A percentile compares a stretch with the other conserved stretches of the same genome.
phyloP scores from a whole-genome alignment of 2,113 vertebrate genomes.

The Phylloscopus trochilus region DNA sequence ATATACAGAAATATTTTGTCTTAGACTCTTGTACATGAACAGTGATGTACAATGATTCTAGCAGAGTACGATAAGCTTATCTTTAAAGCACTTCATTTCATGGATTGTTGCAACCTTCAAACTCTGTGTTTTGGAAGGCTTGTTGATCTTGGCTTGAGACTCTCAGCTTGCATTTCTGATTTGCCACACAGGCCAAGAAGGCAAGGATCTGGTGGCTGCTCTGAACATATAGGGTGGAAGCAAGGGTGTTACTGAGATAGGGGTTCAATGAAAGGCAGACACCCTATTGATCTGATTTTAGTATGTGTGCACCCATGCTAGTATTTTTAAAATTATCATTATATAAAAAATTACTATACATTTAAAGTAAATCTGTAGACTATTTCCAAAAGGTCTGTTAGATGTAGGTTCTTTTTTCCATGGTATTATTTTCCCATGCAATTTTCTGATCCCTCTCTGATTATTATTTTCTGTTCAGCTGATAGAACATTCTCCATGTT shows the following conservation, averaged over 20 bases:
- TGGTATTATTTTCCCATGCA: not conserved
- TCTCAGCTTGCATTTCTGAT: not conserved
- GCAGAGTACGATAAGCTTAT: not conserved
- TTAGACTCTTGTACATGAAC: not conserved
- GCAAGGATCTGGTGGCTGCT: not conserved
- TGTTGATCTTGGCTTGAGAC: not conserved
- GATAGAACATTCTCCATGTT: not conserved
- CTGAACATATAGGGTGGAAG: not conserved
- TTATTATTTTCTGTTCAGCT: not conserved
- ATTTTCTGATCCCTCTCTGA: not conserved
- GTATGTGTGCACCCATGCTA: not conserved
- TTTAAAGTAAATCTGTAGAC: not conserved
- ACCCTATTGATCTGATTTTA: not conserved
- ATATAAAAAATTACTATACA: not conserved
- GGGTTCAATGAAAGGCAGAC: not conserved
- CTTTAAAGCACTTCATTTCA: not conserved
- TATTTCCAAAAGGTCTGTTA: not conserved
- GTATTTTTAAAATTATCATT: not conserved
- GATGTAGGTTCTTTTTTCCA: not conserved
- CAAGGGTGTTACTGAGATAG: not conserved
- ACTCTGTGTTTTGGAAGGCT: not conserved
- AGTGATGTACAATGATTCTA: not conserved
- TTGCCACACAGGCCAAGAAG: not conserved
- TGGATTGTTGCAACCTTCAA: not conserved
- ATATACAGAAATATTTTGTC: not conserved